phyloP scores from a whole-genome alignment of 2,888 invertebrate species.

The Dicyrtoma fusca region DNA sequence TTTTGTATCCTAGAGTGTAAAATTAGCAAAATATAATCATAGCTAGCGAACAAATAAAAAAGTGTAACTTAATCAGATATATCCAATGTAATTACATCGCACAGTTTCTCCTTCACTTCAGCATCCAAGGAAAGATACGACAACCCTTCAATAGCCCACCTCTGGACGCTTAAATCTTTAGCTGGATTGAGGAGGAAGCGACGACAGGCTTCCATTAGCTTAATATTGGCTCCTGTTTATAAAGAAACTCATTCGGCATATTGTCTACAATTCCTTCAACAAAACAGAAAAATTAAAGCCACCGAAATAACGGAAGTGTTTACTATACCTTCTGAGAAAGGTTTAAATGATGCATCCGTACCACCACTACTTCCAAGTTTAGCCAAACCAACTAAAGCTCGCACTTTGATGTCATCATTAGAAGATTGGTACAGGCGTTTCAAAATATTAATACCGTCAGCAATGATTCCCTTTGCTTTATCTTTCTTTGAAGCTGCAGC shows the following conservation, averaged over 20 bases:
- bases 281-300: background rate
- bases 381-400: constrained; percentile 90
- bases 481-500: constrained; percentile 97
- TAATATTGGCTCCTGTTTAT: constrained; percentile 72
- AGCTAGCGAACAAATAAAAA: background rate
- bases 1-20: constrained; percentile 43
- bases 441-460: constrained; percentile 88
- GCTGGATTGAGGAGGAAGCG: constrained; percentile 84
- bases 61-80: background rate
- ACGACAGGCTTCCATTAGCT: constrained; percentile 90
- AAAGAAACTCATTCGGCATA: background rate
- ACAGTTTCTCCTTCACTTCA: constrained; percentile 95
- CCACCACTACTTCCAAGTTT: constrained; percentile 95
- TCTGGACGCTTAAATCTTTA: constrained; percentile 84
- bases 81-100: too few relatives aligned
- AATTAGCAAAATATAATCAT: background rate
- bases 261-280: background rate
- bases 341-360: constrained; percentile 88
- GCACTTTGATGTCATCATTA: constrained; percentile 85
- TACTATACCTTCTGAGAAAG: constrained; percentile 79
- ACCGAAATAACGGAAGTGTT: background rate
- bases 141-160: constrained; percentile 96
- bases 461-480: constrained; percentile 86
- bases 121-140: constrained; percentile 97
- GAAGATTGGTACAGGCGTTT: constrained; percentile 88